phyloP scores from a whole-genome alignment of 2,113 vertebrate species.

The Phyllopteryx taeniolatus region DNA sequence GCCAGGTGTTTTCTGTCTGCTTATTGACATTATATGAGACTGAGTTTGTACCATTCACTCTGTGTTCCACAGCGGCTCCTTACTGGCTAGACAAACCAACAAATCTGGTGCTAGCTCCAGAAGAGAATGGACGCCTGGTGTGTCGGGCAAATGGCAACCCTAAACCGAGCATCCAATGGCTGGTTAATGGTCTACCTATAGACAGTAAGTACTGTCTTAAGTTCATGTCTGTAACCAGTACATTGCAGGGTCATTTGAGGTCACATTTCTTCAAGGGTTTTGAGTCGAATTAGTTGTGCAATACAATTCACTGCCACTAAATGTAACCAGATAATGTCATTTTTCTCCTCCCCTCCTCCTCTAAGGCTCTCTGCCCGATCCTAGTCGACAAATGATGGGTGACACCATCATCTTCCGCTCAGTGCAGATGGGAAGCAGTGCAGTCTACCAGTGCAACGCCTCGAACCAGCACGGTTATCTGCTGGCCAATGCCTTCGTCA shows the following conservation, averaged over 20 bases:
- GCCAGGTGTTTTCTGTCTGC: not conserved
- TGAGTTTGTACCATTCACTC: not conserved
- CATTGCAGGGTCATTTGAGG: not conserved
- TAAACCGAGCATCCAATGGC: conserved; percentile 91
- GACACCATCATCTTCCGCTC: conserved; percentile 92
- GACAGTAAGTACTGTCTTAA: conserved; percentile 72
- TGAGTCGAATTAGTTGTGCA: not conserved
- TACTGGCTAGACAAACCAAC: conserved; percentile 93
- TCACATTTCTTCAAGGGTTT: not conserved
- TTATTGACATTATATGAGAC: too few species aligned
- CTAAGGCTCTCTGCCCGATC: conserved; percentile 75
- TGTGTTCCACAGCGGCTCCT: conserved; percentile 81
- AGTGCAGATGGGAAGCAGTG: conserved; percentile 89
- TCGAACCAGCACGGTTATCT: conserved; percentile 95
- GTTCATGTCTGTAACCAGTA: not conserved
- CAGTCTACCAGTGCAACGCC: conserved; percentile 95
- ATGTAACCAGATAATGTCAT: not conserved
- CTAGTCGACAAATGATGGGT: conserved; percentile 78
- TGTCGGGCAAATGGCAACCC: conserved; percentile 93
- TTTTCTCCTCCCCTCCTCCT: fast-evolving
- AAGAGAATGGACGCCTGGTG: conserved; percentile 86
- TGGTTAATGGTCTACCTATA: conserved; percentile 85
- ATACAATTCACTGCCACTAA: not conserved
- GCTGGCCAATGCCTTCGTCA: conserved; percentile 93
- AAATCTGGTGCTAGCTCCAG: conserved; percentile 88